phyloP scores from a whole-genome alignment of 2,888 invertebrate species.

The Falcaria lacertinaria region DNA sequence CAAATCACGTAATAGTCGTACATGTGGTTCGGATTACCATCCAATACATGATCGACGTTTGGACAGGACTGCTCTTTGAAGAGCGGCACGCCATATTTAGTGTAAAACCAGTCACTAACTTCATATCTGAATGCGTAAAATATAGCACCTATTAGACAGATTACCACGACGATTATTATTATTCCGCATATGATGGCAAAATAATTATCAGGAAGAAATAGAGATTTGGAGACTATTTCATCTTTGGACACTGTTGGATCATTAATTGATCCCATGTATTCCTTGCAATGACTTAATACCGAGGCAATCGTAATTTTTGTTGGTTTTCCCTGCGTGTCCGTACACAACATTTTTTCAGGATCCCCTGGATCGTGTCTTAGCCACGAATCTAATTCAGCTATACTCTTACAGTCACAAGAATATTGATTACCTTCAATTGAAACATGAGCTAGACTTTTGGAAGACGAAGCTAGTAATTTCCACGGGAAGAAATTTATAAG shows the following conservation, averaged over 20 bases:
- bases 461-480: slow-evolving; percentile 83
- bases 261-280: slow-evolving; percentile 76
- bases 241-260: slow-evolving; percentile 70
- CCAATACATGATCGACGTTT: slow-evolving; percentile 79
- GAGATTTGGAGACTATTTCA: slow-evolving; percentile 79
- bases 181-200: slow-evolving; percentile 87
- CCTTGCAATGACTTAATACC: slow-evolving; percentile 81
- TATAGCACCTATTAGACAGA: slow-evolving; percentile 84
- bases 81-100: slow-evolving; percentile 87
- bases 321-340: slow-evolving; percentile 76
- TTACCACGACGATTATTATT: slow-evolving; percentile 83
- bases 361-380: slow-evolving; percentile 82
- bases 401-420: slow-evolving; percentile 89
- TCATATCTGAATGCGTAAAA: slow-evolving; percentile 88
- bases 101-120: slow-evolving; percentile 88
- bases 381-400: slow-evolving; percentile 85
- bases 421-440: slow-evolving; percentile 89
- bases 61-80: slow-evolving; percentile 85
- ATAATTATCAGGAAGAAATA: slow-evolving; percentile 84
- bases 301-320: slow-evolving; percentile 76
- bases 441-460: slow-evolving; percentile 81
- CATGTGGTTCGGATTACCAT: slow-evolving; percentile 84
- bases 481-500: slow-evolving; percentile 87
- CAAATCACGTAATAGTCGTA: slow-evolving; percentile 94
- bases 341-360: slow-evolving; percentile 85